These are phyloP conservation scores for Trissolcus brochymenae DNA, from an alignment of 2,888 invertebrate species.

Conservation along the genomic window DNA sequence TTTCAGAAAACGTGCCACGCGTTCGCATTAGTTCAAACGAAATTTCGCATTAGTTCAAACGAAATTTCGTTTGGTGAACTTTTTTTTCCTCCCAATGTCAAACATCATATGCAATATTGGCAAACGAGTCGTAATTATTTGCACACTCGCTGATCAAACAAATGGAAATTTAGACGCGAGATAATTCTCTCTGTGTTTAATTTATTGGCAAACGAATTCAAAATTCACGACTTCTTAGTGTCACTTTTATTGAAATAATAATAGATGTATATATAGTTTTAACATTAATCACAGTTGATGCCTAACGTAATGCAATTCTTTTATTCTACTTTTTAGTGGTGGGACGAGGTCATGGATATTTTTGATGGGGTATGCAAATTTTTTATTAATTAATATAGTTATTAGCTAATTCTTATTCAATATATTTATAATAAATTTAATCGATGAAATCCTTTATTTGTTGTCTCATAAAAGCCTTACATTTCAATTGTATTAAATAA, in stretches of 20 bases:
- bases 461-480: too few relatives aligned
- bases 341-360: slow-evolving; percentile 97
- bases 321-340: slow-evolving; percentile 90
- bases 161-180: not conserved
- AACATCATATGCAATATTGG: not conserved
- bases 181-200: slow-evolving; percentile 25
- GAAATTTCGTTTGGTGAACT: too few relatives aligned
- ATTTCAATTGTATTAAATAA: too few relatives aligned
- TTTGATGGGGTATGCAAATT: slow-evolving; percentile 93
- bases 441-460: too few relatives aligned
- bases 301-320: slow-evolving; percentile 74
- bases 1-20: too few relatives aligned
- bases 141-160: too few relatives aligned
- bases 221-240: slow-evolving; percentile 9
- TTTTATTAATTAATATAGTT: slow-evolving; percentile 61
- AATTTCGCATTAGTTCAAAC: too few relatives aligned
- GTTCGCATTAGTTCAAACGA: too few relatives aligned
- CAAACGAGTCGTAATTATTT: slow-evolving; percentile 1
- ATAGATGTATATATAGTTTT: slow-evolving; percentile 9
- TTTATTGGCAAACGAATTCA: slow-evolving; percentile 11
- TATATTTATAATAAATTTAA: too few relatives aligned
- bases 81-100: too few relatives aligned
- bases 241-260: slow-evolving; percentile 4
- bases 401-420: too few relatives aligned
- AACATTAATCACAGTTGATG: slow-evolving; percentile 53